phyloP scores from a whole-genome alignment of 2,888 invertebrate genomes.

The Cephus spinipes region DNA sequence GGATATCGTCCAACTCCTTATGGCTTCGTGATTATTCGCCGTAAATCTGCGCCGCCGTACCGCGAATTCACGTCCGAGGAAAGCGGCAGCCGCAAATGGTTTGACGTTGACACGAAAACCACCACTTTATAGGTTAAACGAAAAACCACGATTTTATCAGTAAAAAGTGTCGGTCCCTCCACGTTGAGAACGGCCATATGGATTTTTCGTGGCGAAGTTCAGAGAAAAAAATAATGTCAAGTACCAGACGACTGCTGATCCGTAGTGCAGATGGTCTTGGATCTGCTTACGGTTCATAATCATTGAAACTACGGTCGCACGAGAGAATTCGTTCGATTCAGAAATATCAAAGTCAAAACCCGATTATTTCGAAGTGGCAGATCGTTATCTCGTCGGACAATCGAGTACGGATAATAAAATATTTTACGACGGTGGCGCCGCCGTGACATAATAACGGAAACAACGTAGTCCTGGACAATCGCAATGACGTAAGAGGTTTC shows the following conservation, averaged over 20 bases:
- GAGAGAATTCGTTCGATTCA: neutral
- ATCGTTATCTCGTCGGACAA: neutral
- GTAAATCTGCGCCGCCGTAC: neutral
- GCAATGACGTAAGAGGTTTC: neutral
- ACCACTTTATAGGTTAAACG: neutral
- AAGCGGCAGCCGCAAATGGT: neutral
- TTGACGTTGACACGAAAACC: neutral
- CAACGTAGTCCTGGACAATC: neutral
- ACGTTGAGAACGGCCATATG: neutral
- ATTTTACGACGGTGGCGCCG: neutral
- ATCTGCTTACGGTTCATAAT: neutral
- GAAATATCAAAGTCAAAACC: neutral
- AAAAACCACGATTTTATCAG: neutral
- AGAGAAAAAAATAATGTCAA: neutral
- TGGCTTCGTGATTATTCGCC: neutral
- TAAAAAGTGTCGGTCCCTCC: neutral
- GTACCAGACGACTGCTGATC: neutral
- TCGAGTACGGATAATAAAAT: neutral
- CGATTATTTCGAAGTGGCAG: neutral
- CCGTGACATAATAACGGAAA: neutral
- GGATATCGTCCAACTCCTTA: neutral
- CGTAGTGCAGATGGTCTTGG: neutral
- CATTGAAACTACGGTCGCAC: neutral
- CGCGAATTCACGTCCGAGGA: neutral
- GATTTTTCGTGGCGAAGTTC: neutral